Evolutionary conservation across 2,888 invertebrate species (phyloP).

Genomic region (Meiosimyza decipiens): DNA sequence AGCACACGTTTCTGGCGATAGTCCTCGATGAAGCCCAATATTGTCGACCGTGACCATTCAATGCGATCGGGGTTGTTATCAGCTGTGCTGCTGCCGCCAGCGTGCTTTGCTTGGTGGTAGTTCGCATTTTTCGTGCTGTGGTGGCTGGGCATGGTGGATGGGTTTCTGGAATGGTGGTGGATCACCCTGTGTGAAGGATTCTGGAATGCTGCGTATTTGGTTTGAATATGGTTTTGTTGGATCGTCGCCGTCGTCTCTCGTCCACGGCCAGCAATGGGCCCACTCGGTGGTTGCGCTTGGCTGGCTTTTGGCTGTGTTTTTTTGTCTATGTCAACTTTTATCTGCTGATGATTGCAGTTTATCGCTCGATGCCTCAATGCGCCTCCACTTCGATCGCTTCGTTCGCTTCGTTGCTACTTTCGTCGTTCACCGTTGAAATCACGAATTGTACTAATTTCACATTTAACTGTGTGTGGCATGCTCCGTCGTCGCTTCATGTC

Average conservation of each 20-base stretch:
- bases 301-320: conserved; percentile 3
- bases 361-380: conserved; percentile 21
- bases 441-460: conserved; percentile 67
- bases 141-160: conserved; percentile 33
- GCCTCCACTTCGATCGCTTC: conserved; percentile 34
- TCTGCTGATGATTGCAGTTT: conserved; percentile 40
- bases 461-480: conserved; percentile 66
- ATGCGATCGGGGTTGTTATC: conserved; percentile 55
- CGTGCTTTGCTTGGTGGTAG: conserved; percentile 20
- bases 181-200: conserved; percentile 8
- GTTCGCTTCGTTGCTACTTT: conserved; percentile 33
- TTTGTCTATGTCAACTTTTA: conserved; percentile 14
- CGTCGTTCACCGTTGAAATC: conserved; percentile 67
- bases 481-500: conserved; percentile 48
- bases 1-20: conserved; percentile 62
- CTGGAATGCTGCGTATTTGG: no score
- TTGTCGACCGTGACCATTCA: conserved; percentile 64
- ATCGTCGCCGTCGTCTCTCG: not conserved
- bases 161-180: conserved; percentile 35
- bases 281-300: not conserved
- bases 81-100: conserved; percentile 9
- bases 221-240: no score
- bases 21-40: conserved; percentile 63
- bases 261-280: not conserved
- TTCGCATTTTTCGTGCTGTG: not conserved